Conservation (phyloP, 2,888 invertebrate genomes). For the Halocaridina rubra region DNA sequence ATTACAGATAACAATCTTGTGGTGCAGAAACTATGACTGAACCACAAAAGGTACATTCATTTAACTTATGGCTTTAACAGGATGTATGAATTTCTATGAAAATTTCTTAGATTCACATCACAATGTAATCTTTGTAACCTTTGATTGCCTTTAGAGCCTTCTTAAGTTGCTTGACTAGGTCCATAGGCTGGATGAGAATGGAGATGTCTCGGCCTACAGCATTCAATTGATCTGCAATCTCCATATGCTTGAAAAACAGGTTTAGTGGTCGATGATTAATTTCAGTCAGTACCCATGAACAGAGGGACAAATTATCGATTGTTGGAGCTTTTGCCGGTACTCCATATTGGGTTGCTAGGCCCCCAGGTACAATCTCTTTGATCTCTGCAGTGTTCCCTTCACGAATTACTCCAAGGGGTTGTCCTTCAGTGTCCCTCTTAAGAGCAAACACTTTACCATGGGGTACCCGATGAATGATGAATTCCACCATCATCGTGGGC, state of each 20-base stretch:
- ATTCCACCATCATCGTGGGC: constrained; percentile 73
- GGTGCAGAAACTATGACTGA: too few relatives aligned
- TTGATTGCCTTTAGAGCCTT: constrained; percentile 82
- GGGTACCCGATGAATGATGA: constrained; percentile 84
- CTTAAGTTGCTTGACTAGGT: constrained; percentile 83
- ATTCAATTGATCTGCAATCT: constrained; percentile 83
- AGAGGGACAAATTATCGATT: constrained; percentile 74
- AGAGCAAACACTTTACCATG: constrained; percentile 83
- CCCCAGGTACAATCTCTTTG: constrained; percentile 71
- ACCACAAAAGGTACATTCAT: neutral
- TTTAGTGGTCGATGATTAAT: constrained; percentile 88
- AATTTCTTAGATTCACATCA: constrained; percentile 61
- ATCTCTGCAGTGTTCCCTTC: constrained; percentile 79
- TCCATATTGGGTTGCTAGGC: constrained; percentile 80
- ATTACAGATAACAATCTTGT: too few relatives aligned
- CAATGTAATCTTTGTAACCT: constrained; percentile 79
- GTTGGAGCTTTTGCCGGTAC: constrained; percentile 76
- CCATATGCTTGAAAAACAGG: constrained; percentile 76
- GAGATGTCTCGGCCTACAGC: constrained; percentile 88
- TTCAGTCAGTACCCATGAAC: constrained; percentile 86
- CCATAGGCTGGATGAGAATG: constrained; percentile 85
- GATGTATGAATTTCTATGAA: too few relatives aligned
- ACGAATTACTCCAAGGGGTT: constrained; percentile 80
- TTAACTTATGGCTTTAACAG: too few relatives aligned
- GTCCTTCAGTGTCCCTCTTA: constrained; percentile 78